phyloP scores from a whole-genome alignment of 2,888 invertebrate genomes.

The Polydesmus complanatus region DNA sequence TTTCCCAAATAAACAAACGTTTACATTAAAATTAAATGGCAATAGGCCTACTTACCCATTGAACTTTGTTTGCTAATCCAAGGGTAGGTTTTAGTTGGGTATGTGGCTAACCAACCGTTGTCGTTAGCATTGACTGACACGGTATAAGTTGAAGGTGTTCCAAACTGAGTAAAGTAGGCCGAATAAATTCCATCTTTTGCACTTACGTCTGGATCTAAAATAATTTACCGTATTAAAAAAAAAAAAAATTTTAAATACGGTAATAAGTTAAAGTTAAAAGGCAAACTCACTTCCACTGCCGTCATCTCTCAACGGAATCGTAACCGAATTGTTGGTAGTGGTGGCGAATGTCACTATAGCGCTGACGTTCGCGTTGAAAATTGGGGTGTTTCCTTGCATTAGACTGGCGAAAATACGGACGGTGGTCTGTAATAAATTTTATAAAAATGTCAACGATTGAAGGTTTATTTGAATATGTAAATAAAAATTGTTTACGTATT shows the following conservation, averaged over 20 bases:
- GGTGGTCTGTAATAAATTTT: background rate
- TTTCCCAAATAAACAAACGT: no score
- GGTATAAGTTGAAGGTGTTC: background rate
- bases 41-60: no score
- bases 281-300: conserved; percentile 20
- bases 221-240: background rate
- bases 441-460: no score
- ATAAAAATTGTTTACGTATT: no score
- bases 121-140: background rate
- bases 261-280: background rate
- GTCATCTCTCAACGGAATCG: conserved; percentile 21
- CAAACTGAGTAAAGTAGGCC: conserved; percentile 4
- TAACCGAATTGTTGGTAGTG: background rate
- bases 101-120: background rate
- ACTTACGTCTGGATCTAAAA: conserved; percentile 7
- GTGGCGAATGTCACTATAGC: conserved; percentile 20
- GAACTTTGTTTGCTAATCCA: no score
- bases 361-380: conserved; percentile 23
- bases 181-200: conserved; percentile 7
- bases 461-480: no score
- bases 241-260: background rate
- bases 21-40: no score
- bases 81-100: background rate
- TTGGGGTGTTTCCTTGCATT: conserved; percentile 2
- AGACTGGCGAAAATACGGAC: conserved; percentile 5